A percentile compares a stretch with the other conserved stretches of the same genome.
phyloP scores from a whole-genome alignment of 1,140 invertebrate genomes.

The Bombus terrestris region DNA sequence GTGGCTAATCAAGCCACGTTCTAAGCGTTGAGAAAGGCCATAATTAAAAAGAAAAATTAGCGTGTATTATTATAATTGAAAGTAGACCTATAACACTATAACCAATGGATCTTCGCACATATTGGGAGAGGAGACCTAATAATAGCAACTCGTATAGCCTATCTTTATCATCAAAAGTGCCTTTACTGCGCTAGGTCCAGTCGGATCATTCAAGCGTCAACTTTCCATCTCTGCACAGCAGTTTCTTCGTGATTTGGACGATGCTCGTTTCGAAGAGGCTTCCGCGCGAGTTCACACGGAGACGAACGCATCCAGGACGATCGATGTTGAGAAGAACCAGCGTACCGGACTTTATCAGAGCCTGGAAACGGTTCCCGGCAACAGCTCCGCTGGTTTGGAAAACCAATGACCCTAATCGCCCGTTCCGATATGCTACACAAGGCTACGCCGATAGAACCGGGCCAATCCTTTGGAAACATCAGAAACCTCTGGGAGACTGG shows the following conservation, averaged over 20 bases:
- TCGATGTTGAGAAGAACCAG: constrained; percentile 16
- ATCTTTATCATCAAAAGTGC: too few relatives aligned
- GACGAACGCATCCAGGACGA: constrained; percentile 34
- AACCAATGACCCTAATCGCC: constrained; percentile 66
- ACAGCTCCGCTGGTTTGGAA: constrained; percentile 50
- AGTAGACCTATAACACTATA: too few relatives aligned
- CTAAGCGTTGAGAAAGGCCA: too few relatives aligned
- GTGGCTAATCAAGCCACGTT: too few relatives aligned
- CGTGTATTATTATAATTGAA: too few relatives aligned
- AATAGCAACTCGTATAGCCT: too few relatives aligned
- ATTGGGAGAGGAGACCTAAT: too few relatives aligned
- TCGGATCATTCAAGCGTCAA: too few relatives aligned
- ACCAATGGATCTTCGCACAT: too few relatives aligned
- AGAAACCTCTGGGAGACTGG: neutral
- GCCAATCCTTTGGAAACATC: constrained; percentile 37
- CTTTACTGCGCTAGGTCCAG: too few relatives aligned
- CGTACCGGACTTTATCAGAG: constrained; percentile 30
- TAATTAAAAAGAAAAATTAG: too few relatives aligned
- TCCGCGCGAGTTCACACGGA: constrained; percentile 17
- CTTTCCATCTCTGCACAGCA: neutral
- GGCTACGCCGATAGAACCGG: constrained; percentile 8
- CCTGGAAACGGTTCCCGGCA: constrained; percentile 42
- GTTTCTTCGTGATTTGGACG: neutral
- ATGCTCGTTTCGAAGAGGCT: neutral
- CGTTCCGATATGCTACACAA: constrained; percentile 18